Conservation (phyloP, 2,797 vertebrate genomes). For the Rhinichthys osculus region DNA sequence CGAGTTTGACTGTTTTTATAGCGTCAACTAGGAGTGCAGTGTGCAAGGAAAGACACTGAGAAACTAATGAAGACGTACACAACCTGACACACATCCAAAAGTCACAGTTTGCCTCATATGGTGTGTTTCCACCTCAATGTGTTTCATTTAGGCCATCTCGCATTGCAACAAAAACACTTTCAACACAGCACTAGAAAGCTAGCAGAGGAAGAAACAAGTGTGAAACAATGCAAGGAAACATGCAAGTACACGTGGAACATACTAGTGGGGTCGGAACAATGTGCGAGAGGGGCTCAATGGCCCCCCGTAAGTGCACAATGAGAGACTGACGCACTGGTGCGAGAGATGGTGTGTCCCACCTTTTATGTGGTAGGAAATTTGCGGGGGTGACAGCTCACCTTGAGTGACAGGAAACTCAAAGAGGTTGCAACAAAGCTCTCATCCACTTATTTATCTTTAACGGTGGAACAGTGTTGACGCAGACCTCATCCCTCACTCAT, state of each 20-base stretch:
- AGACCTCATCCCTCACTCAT: neutral
- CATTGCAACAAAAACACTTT: neutral
- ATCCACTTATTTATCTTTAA: slow-evolving; percentile 47
- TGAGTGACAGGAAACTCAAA: slow-evolving; percentile 51
- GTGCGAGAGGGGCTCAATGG: neutral
- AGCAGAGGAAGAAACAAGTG: slow-evolving; percentile 17
- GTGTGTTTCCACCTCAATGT: slow-evolving; percentile 11
- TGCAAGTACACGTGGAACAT: neutral
- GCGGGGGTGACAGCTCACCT: slow-evolving; percentile 35
- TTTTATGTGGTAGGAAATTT: slow-evolving; percentile 60
- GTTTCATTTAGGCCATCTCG: neutral
- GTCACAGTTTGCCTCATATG: slow-evolving; percentile 48
- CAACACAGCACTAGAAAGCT: neutral
- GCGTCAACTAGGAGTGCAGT: neutral
- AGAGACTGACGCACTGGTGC: neutral
- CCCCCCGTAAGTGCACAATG: neutral
- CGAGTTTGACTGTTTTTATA: neutral
- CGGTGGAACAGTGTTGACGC: neutral
- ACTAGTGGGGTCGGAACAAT: slow-evolving; percentile 34
- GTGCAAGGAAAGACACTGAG: slow-evolving; percentile 44
- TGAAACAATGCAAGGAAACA: slow-evolving; percentile 28
- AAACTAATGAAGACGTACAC: slow-evolving; percentile 54
- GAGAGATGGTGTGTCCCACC: slow-evolving; percentile 17
- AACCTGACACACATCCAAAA: neutral
- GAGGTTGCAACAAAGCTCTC: slow-evolving; percentile 29